These are phyloP conservation scores for Orthosia gothica DNA, from an alignment of 2,888 invertebrate genomes.

Conservation along the genomic window DNA sequence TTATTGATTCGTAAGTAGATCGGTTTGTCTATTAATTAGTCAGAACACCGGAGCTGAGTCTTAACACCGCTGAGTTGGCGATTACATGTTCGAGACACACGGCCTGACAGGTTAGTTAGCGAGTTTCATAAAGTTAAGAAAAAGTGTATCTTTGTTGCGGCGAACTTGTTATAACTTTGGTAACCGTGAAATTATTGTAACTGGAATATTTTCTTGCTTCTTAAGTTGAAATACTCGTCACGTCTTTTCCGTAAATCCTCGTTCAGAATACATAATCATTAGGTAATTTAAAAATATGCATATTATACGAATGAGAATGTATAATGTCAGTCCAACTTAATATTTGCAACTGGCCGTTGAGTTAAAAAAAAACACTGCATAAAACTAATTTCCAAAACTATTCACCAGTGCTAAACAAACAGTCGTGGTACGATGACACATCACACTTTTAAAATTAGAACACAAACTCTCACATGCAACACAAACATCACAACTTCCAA, in stretches of 20 bases:
- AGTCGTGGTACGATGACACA: not conserved
- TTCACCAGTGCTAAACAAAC: not conserved
- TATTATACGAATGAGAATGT: too few relatives aligned
- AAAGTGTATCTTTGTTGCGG: not conserved
- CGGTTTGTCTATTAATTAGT: slow-evolving; percentile 59
- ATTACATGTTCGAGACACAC: slow-evolving; percentile 41
- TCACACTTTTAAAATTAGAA: slow-evolving; percentile 17
- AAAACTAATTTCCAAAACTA: not conserved
- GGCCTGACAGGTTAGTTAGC: slow-evolving; percentile 30
- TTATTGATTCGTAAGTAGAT: slow-evolving; percentile 45
- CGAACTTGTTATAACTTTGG: slow-evolving; percentile 33
- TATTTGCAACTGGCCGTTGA: not conserved
- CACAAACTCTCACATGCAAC: not conserved
- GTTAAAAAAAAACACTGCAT: not conserved
- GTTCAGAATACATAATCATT: not conserved
- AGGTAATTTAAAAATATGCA: not conserved
- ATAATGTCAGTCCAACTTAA: not conserved
- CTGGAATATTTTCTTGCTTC: not conserved
- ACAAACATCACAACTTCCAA: not conserved
- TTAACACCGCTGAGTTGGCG: slow-evolving; percentile 23
- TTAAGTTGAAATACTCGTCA: not conserved
- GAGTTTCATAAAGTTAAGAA: slow-evolving; percentile 20
- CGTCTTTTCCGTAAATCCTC: not conserved
- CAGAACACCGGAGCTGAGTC: slow-evolving; percentile 33
- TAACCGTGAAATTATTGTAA: slow-evolving; percentile 6